A percentile compares a stretch with the other conserved stretches of the same genome.
Conservation (phyloP, 2,797 vertebrate genomes). For the Xyrichtys novacula region DNA sequence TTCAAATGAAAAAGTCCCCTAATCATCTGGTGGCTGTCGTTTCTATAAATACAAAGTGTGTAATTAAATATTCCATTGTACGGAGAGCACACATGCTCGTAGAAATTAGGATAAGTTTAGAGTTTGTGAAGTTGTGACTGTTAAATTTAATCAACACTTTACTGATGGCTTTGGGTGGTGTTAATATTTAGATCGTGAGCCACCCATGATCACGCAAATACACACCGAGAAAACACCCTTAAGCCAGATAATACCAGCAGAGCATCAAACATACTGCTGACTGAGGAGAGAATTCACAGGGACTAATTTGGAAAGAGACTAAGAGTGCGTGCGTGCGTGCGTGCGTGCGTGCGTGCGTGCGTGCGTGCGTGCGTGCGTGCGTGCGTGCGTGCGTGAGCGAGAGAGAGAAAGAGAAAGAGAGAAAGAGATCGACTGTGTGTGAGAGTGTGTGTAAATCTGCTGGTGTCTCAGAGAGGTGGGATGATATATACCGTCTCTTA, state of each 20-base stretch:
- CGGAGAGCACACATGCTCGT: not conserved
- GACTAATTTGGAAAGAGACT: slow-evolving; percentile 27
- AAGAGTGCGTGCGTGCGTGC: slow-evolving; percentile 17
- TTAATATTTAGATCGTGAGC: slow-evolving; percentile 57
- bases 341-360: not conserved
- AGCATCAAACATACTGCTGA: slow-evolving; percentile 49
- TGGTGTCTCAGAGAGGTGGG: slow-evolving; percentile 36
- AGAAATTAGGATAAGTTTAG: slow-evolving; percentile 4
- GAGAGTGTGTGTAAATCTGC: slow-evolving; percentile 39
- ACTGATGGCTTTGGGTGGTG: slow-evolving; percentile 25
- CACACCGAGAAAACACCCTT: slow-evolving; percentile 58
- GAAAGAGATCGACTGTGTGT: too few relatives aligned
- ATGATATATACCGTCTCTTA: slow-evolving; percentile 83
- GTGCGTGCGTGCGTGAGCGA: not conserved
- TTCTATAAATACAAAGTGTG: not conserved
- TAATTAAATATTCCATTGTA: too few relatives aligned
- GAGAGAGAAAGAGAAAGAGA: too few relatives aligned
- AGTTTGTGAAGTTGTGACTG: slow-evolving; percentile 20
- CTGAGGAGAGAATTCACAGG: slow-evolving; percentile 50
- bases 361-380: slow-evolving; percentile 31
- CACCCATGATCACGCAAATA: slow-evolving; percentile 36
- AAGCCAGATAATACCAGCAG: slow-evolving; percentile 51
- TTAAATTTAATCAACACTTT: slow-evolving; percentile 34
- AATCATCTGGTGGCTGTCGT: not conserved
- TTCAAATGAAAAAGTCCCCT: not conserved